phyloP scores from a whole-genome alignment of 2,888 invertebrate species.

The Hirtodrosophila duncani region DNA sequence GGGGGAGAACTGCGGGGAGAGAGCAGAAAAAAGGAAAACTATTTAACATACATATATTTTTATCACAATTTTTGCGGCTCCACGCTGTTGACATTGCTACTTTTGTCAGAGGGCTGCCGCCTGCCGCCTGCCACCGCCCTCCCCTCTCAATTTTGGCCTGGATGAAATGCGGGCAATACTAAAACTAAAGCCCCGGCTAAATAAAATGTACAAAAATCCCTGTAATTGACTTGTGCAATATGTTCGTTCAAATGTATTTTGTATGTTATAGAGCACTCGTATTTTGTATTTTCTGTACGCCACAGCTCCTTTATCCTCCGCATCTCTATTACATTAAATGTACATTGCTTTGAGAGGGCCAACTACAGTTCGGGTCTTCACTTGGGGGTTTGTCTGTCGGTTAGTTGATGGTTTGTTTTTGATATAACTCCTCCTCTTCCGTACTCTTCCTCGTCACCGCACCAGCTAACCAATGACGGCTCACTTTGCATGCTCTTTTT shows the following conservation, averaged over 20 bases:
- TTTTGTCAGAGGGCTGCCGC: conserved; percentile 32
- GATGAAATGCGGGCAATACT: conserved; percentile 10
- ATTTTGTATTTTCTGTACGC: conserved; percentile 27
- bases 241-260: conserved; percentile 40
- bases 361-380: background rate
- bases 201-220: conserved; percentile 51
- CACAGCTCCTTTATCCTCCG: background rate
- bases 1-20: background rate
- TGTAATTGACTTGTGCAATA: conserved; percentile 66
- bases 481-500: conserved; percentile 45
- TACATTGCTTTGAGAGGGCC: conserved; percentile 16
- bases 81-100: conserved; percentile 48
- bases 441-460: too few relatives aligned
- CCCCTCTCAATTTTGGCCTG: too few relatives aligned
- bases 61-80: conserved; percentile 62
- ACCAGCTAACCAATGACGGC: too few relatives aligned
- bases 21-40: conserved; percentile 35
- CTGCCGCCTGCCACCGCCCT: conserved; percentile 16
- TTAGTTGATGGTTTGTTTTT: too few relatives aligned
- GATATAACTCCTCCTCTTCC: too few relatives aligned
- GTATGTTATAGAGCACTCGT: conserved; percentile 9
- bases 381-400: too few relatives aligned
- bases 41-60: conserved; percentile 64
- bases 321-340: conserved; percentile 41
- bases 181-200: conserved; percentile 50